phyloP scores from a whole-genome alignment of 2,888 invertebrate species.

The Ochropleura leucogaster region DNA sequence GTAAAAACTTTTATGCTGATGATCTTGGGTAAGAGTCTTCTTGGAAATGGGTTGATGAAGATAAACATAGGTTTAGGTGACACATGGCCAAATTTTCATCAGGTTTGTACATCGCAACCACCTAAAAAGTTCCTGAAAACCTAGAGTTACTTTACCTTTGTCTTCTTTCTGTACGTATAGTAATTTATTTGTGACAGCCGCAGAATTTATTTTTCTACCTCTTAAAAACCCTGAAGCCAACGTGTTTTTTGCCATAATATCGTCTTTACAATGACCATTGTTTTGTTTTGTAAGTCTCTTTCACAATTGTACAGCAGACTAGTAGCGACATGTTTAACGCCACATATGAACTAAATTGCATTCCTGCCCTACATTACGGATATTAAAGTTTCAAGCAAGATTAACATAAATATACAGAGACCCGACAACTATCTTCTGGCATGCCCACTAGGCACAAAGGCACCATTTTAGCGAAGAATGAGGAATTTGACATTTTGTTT shows the following conservation, averaged over 20 bases:
- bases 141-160: neutral
- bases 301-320: neutral
- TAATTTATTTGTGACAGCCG: too few relatives aligned
- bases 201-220: neutral
- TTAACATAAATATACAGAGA: neutral
- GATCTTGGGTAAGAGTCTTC: neutral
- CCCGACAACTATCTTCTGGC: neutral
- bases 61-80: neutral
- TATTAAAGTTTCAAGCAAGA: neutral
- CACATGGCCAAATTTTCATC: neutral
- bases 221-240: neutral
- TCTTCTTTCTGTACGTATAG: too few relatives aligned
- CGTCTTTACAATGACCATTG: neutral
- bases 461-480: neutral
- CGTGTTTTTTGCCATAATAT: neutral
- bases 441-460: neutral
- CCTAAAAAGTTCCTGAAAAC: neutral
- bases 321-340: neutral
- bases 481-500: neutral
- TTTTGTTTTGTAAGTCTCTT: neutral
- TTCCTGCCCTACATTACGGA: too few relatives aligned
- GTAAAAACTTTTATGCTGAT: neutral
- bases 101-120: constrained; percentile 10
- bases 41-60: neutral
- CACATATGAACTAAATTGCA: neutral